These are phyloP conservation scores for Scarus forsteni DNA, from an alignment of 2,797 vertebrate genomes.

Conservation along the genomic window DNA sequence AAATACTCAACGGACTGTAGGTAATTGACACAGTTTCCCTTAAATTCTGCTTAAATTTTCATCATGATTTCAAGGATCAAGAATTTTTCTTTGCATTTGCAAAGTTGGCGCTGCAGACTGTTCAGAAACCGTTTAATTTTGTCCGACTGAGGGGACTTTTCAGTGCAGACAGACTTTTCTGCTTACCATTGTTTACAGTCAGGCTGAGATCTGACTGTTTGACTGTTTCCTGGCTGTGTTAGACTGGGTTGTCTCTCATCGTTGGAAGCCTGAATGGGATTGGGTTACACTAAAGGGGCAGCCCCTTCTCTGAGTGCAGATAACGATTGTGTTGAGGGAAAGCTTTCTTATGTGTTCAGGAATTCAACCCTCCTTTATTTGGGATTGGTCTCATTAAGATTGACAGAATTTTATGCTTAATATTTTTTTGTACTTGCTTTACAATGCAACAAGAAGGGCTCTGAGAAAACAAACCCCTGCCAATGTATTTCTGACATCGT, in stretches of 20 bases:
- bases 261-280: constrained; percentile 65
- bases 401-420: too few relatives aligned
- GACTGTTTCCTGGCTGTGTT: constrained; percentile 60
- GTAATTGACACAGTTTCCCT: too few relatives aligned
- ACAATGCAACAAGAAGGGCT: too few relatives aligned
- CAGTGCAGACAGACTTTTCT: constrained; percentile 36
- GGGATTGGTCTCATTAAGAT: constrained; percentile 80
- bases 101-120: not conserved
- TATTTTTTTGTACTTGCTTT: too few relatives aligned
- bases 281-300: constrained; percentile 60
- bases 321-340: constrained; percentile 25
- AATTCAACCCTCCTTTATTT: constrained; percentile 76
- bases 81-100: not conserved
- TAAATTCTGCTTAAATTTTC: too few relatives aligned
- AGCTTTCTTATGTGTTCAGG: constrained; percentile 54
- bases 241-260: constrained; percentile 61
- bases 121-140: constrained; percentile 39
- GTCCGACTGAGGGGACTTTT: constrained; percentile 51
- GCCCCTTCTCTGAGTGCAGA: constrained; percentile 25
- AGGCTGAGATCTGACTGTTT: constrained; percentile 58
- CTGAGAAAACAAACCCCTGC: too few relatives aligned
- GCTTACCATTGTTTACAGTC: constrained; percentile 61
- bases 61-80: too few relatives aligned
- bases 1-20: too few relatives aligned
- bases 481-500: too few relatives aligned